A percentile compares a stretch with the other conserved stretches of the same genome.
Conservation (phyloP, 1,140 invertebrate species). For the Portunus trituberculatus region DNA sequence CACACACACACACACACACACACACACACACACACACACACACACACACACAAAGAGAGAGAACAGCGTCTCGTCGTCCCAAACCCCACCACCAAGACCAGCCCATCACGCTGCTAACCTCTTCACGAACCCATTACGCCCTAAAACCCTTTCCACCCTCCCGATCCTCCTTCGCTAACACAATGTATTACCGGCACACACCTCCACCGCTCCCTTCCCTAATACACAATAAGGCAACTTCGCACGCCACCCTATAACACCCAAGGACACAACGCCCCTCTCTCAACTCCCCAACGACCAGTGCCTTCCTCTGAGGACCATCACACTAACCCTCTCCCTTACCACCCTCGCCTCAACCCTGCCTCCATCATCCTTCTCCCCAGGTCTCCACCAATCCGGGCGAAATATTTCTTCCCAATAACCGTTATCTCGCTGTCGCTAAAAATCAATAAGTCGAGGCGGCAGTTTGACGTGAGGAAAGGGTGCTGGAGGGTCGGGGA, state of each 20-base stretch:
- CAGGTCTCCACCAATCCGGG: neutral
- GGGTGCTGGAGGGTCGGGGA: neutral
- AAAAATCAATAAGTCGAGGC: slow-evolving; percentile 22
- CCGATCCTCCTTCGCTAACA: neutral
- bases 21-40: neutral
- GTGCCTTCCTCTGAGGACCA: neutral
- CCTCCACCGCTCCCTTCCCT: neutral
- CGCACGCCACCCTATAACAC: too few relatives aligned
- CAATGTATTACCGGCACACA: neutral
- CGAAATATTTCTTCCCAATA: slow-evolving; percentile 14
- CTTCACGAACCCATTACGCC: neutral
- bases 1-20: neutral
- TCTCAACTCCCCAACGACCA: neutral
- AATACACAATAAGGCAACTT: neutral
- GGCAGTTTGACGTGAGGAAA: slow-evolving; percentile 18
- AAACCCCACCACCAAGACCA: too few relatives aligned
- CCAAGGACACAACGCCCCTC: too few relatives aligned
- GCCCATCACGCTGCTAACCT: neutral
- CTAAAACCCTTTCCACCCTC: neutral
- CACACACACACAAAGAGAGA: neutral
- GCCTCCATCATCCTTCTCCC: neutral
- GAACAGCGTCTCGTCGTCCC: too few relatives aligned
- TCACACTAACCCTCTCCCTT: neutral
- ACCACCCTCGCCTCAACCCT: neutral
- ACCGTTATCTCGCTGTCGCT: slow-evolving; percentile 18